Evolutionary conservation across 1,140 invertebrate species (phyloP).

Genomic region (Trissolcus basalis): DNA sequence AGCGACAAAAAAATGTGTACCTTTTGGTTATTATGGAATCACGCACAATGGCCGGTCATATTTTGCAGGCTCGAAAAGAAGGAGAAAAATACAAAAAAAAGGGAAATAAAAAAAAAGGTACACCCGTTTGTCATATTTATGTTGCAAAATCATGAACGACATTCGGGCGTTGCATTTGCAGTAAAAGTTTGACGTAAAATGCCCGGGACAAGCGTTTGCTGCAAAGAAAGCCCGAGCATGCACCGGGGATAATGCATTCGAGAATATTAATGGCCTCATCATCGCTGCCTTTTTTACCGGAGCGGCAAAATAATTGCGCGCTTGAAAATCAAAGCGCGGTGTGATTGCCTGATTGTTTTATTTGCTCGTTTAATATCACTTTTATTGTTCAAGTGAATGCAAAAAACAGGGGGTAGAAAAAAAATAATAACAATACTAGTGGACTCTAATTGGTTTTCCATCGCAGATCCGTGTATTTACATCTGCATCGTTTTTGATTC

Average conservation of each 20-base stretch:
- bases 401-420: no score
- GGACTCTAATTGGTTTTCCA: no score
- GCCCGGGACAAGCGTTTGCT: conserved; percentile 19
- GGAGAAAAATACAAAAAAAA: no score
- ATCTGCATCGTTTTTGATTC: no score
- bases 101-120: no score
- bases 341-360: conserved; percentile 27
- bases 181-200: conserved; percentile 31
- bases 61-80: no score
- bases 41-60: no score
- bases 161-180: conserved; percentile 21
- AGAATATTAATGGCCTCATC: conserved; percentile 40
- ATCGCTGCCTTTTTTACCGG: conserved; percentile 18
- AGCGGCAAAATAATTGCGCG: conserved; percentile 26
- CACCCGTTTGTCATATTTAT: no score
- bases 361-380: conserved; percentile 24
- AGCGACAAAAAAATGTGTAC: no score
- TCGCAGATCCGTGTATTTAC: no score
- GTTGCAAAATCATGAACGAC: not conserved
- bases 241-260: conserved; percentile 20
- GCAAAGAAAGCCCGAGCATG: conserved; percentile 31
- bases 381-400: not conserved
- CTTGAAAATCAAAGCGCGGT: conserved; percentile 38
- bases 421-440: no score
- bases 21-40: no score